Evolutionary conservation across 2,113 vertebrate genomes (phyloP), one percentile per base, ranked within the genome.

Genomic region (Philantomba maxwellii): DNA sequence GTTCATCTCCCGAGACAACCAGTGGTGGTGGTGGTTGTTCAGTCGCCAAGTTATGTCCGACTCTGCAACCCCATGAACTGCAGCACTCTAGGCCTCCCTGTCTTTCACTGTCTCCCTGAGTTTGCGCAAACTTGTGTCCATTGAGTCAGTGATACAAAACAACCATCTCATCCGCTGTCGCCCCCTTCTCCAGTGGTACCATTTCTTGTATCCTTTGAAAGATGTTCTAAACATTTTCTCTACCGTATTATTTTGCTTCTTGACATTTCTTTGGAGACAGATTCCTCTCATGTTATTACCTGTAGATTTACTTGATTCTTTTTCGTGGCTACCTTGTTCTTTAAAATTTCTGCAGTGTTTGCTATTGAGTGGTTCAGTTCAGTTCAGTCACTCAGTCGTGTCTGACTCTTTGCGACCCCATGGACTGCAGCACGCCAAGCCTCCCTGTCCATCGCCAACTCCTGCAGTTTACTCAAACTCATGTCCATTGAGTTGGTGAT

Each of bases 81-180:
- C 19, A 39, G 66, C 19, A 39, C 19, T 70, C 66, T 10, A 70
- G 66, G 66, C n/a, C 36, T 70, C 66, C 10, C n/a, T 70, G 64
- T 70, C 64, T 70, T 39, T 23, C 66, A 70, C 17, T 70, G 4
- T 66, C 64, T 70, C n/a, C n/a, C 66, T 39, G 66, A 70, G n/a
- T 70, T 70, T 70, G 64, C n/a, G 23, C n/a, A 70, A 36, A 70
- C 66, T 70, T n/a, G 0, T 36, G 66, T 36, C n/a, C 66, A 12
- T 23, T 36, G 66, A 70, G 66, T 70, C 66, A 70, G 66, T 70
- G 66, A 12, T 23, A 3, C 17, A 10, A 21, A 10, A 5, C 64
- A 36, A 36, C n/a, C n/a, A 70, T 70, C 19, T 70, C 17, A 36
- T 36, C n/a, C 2, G 0, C n/a, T 23, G 64, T 21, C 0, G 1